Evolutionary conservation across 2,797 vertebrate genomes (phyloP).

Genomic region (Botia kubotai): DNA sequence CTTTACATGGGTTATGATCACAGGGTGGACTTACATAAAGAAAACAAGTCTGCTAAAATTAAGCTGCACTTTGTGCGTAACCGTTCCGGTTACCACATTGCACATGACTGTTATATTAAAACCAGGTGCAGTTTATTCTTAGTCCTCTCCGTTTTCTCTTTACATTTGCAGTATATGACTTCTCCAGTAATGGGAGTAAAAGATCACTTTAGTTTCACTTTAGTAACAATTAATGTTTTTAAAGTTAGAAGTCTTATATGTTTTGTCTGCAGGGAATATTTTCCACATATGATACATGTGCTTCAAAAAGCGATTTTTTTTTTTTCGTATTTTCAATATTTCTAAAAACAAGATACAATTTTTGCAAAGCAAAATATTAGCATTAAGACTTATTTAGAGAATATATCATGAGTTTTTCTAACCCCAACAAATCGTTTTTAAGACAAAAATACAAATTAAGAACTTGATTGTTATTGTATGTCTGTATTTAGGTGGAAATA

Average conservation of each 20-base stretch:
- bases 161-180: not conserved
- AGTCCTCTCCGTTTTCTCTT: not conserved
- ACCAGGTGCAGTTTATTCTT: conserved; percentile 36
- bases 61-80: conserved; percentile 33
- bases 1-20: conserved; percentile 38
- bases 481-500: not conserved
- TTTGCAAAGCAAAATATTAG: not conserved
- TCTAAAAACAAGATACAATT: not conserved
- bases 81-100: conserved; percentile 42
- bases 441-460: not conserved
- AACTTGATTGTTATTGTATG: no score
- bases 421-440: not conserved
- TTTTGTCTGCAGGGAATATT: conserved; percentile 2
- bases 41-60: conserved; percentile 54
- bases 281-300: not conserved
- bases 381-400: no score
- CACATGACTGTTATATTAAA: conserved; percentile 38
- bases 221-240: not conserved
- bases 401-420: no score
- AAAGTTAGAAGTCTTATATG: not conserved
- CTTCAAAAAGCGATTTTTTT: not conserved
- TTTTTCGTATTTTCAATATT: not conserved
- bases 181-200: conserved; percentile 13
- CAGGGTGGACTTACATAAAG: conserved; percentile 36
- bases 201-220: conserved; percentile 12